These are phyloP conservation scores for Strongylocentrotus purpuratus DNA, from an alignment of 35 echinoderm and acorn worm species.

Conservation along the genomic window DNA sequence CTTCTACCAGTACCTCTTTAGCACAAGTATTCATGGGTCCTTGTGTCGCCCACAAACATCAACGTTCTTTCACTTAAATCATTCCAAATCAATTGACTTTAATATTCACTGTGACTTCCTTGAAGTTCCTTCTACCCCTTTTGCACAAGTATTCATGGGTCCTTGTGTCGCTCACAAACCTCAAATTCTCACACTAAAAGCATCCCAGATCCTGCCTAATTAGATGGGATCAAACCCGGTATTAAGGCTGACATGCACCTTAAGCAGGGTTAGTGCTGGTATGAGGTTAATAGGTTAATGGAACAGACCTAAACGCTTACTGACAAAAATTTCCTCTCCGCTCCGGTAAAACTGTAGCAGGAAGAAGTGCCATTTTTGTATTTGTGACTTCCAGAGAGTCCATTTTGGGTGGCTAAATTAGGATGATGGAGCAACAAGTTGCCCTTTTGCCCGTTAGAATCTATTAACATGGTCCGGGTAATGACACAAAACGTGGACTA, in stretches of 20 bases:
- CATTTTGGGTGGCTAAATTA: neutral
- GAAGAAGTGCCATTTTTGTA: neutral
- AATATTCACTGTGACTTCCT: neutral
- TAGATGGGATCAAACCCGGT: neutral
- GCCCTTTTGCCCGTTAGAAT: neutral
- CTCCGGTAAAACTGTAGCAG: neutral
- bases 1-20: neutral
- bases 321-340: slow-evolving; percentile 24
- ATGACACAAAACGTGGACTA: neutral
- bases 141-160: neutral
- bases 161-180: neutral
- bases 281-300: slow-evolving; percentile 30
- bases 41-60: neutral
- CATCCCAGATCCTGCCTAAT: neutral
- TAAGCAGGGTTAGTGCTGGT: neutral
- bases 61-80: too few species aligned
- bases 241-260: neutral
- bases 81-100: neutral
- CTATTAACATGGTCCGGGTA: neutral
- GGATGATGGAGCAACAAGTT: slow-evolving; percentile 28
- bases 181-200: neutral
- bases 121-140: neutral
- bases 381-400: neutral
- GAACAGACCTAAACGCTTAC: neutral
- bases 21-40: neutral